Base-by-base conservation (phyloP, 2,888 invertebrate species). In the Machimus rusticus region DNA sequence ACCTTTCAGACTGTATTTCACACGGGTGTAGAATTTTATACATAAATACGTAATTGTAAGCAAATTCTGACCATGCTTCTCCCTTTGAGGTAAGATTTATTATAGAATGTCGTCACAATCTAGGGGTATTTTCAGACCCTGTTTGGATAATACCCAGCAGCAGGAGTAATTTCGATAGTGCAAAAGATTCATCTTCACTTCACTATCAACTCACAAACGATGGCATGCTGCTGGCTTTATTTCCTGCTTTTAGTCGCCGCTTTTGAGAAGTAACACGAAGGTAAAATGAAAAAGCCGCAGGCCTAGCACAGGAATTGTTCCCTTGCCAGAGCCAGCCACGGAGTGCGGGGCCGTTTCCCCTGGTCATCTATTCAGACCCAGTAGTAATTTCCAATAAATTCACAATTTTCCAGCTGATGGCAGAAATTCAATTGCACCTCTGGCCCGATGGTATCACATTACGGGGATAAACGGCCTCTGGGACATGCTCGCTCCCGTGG, bases 381-480 rank as follows among this genome's bases (percentile, higher is more conserved):
- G 19, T 57, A 82, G 19, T 57, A 55, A 37, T 82, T 82, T 19
- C 37, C 51, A 82, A 57, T 57, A 82, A 55, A 34, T 82, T 14
- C 31, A 31, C 55, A 82, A 37, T 82, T 82, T 57, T 37, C 57
- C 66, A 66, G 19, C 28, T 82, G 34, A 57, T 82, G 66, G 14
- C 55, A 82, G 37, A 66, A 82, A 82, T 82, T 82, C 82, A 82
- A 82, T 82, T 82, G 82, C 82, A 82, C 31, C 16, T 66, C 12
- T 66, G 66, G 66, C 66, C 66, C 23, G 66, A 66, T 28, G 66
- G 66, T 66, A 66, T 66, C 66, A 66, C 66, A 28, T 66, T 66
- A 66, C 66, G 12, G 9, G 66, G 23, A 66, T 66, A 66, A 66
- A 66, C 28, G 23, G 66, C 66, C 23, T 19, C 12, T 66, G 66